Evolutionary conservation across 2,888 invertebrate species (phyloP).

Genomic region (Augochlorella aurata): DNA sequence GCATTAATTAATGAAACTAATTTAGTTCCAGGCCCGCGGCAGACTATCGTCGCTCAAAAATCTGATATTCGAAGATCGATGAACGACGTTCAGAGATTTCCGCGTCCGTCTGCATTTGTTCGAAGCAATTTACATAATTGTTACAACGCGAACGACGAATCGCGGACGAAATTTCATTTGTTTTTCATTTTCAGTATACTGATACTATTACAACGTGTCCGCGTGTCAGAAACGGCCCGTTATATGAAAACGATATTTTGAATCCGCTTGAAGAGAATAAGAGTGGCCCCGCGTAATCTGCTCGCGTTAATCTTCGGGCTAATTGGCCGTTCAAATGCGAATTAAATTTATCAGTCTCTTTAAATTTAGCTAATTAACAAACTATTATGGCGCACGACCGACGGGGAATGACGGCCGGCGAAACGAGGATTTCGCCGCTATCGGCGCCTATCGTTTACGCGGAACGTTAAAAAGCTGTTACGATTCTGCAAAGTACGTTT

Average conservation of each 20-base stretch:
- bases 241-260: slow-evolving; percentile 15
- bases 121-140: neutral
- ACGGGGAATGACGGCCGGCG: neutral
- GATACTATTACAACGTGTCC: neutral
- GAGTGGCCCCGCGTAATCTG: slow-evolving; percentile 18
- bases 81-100: neutral
- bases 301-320: slow-evolving; percentile 19
- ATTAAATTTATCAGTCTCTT: slow-evolving; percentile 30
- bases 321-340: slow-evolving; percentile 33
- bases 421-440: neutral
- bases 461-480: no score
- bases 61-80: neutral
- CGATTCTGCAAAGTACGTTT: no score
- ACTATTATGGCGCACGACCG: slow-evolving; percentile 15
- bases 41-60: neutral
- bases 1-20: neutral
- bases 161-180: neutral
- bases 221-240: neutral
- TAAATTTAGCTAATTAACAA: slow-evolving; percentile 30
- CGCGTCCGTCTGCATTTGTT: no score
- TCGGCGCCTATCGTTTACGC: no score
- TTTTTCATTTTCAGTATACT: neutral
- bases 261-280: slow-evolving; percentile 19
- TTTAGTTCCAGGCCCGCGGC: neutral
- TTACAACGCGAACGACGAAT: neutral